These are phyloP conservation scores for Pitta sordida DNA, from an alignment of 2,113 vertebrate genomes.

Conservation along the genomic window DNA sequence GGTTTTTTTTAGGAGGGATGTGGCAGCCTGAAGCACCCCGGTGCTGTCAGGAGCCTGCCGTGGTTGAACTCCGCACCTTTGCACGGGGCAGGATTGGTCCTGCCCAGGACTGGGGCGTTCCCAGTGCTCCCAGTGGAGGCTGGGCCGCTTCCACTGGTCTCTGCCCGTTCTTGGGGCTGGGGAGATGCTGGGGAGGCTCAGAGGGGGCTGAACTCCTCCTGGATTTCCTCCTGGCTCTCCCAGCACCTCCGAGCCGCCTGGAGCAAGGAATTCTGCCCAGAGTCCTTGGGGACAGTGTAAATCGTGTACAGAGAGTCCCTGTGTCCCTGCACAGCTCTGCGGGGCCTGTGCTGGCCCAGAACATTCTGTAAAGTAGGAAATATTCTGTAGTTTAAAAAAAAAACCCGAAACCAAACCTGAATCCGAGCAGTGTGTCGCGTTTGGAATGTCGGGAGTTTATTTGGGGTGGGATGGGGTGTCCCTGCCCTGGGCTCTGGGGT, in stretches of 20 bases:
- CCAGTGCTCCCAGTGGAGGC: background rate
- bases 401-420: background rate
- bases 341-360: background rate
- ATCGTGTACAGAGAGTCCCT: accelerated
- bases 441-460: background rate
- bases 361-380: background rate
- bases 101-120: background rate
- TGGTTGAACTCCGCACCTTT: background rate
- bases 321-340: background rate
- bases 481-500: background rate
- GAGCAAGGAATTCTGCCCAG: accelerated
- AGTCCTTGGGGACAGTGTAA: background rate
- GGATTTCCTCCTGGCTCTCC: background rate
- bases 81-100: accelerated
- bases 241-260: background rate
- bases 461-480: background rate
- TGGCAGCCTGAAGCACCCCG: background rate
- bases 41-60: background rate
- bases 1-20: background rate
- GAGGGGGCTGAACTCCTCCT: background rate
- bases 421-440: background rate
- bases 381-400: background rate
- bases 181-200: accelerated
- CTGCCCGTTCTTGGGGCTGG: accelerated
- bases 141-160: accelerated